Conservation (phyloP, 30 jellyfish, hydroid and myxozoan genomes). For the Nemopilema nomurai region DNA sequence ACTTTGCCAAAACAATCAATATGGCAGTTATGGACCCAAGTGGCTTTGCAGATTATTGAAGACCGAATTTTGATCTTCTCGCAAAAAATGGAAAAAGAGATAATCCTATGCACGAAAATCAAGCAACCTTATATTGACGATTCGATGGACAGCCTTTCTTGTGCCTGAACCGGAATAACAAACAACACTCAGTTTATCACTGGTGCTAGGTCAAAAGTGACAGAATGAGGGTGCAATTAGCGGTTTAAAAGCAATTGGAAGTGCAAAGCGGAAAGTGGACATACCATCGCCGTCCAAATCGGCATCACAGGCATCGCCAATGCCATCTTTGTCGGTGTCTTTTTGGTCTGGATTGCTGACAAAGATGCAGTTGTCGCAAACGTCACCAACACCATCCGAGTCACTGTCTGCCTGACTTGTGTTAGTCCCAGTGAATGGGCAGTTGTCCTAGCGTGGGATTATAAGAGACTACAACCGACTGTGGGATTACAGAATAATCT, state of each 20-base stretch:
- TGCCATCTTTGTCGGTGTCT: constrained; percentile 81
- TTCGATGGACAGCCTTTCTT: no score
- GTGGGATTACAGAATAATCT: not conserved
- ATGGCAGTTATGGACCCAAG: no score
- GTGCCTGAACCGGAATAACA: no score
- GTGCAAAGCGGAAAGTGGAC: not conserved
- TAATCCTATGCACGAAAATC: no score
- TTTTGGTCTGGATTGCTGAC: constrained; percentile 77
- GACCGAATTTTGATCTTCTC: no score
- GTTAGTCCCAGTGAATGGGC: constrained; percentile 61
- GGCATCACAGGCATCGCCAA: constrained; percentile 89
- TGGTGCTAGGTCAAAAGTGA: no score
- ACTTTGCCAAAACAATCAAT: no score
- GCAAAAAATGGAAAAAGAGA: no score
- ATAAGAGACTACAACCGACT: not conserved
- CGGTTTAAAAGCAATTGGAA: not conserved
- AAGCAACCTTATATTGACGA: no score
- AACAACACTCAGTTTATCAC: no score
- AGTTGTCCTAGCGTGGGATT: constrained; percentile 69
- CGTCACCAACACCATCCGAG: constrained; percentile 63
- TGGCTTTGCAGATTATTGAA: no score
- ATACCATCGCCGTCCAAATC: constrained; percentile 95
- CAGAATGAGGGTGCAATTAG: no score
- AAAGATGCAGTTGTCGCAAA: constrained; percentile 69
- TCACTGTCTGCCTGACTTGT: constrained; percentile 76